Base-by-base conservation (phyloP, 2,888 invertebrate genomes). In the Macrosiphum euphorbiae region DNA sequence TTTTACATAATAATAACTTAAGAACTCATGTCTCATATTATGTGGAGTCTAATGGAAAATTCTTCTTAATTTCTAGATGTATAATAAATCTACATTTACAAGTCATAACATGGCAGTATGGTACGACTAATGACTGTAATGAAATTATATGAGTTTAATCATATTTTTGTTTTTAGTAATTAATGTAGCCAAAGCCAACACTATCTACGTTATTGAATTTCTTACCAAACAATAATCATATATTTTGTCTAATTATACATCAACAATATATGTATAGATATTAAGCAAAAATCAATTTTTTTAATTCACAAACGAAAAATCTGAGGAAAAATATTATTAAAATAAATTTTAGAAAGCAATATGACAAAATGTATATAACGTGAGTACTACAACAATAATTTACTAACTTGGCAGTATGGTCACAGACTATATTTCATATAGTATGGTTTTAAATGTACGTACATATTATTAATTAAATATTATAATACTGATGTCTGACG, bases 1-100 rank as follows among this genome's bases (percentile, higher is more conserved):
- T 88, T 78, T 67, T 67, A 61, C 28, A n/a, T n/a, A 61, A n/a
- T 28, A 89, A 44, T 78, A 91, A 92, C 84, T 78, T 78, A 78
- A 78, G 35, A 35, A 35, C 20, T 35, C 8, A 35, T 35, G n/a
- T n/a, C n/a, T n/a, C n/a, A n/a, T n/a, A n/a, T n/a, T n/a, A 78
- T 35, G 35, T 20, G 20, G 20, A 78, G 20, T 20, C 8, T 78
- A 35, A 35, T 35, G 20, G 4, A 20, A n/a, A 35, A 7, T 24
- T 35, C 1, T 67, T n/a, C n/a, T n/a, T n/a, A 24, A n/a, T n/a
- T 67, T 67, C 5, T n/a, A n/a, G n/a, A n/a, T 67, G 4, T n/a
- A 67, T n/a, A 67, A 67, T 3, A 67, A 67, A 67, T n/a, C 11
- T 67, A 67, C n/a, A 67, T 67, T 67, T 67, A 67, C 16, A 13